Evolutionary conservation across 1,140 invertebrate genomes (phyloP), one percentile per base, ranked within the genome.

Genomic region (Trichomalopsis sarcophagae): DNA sequence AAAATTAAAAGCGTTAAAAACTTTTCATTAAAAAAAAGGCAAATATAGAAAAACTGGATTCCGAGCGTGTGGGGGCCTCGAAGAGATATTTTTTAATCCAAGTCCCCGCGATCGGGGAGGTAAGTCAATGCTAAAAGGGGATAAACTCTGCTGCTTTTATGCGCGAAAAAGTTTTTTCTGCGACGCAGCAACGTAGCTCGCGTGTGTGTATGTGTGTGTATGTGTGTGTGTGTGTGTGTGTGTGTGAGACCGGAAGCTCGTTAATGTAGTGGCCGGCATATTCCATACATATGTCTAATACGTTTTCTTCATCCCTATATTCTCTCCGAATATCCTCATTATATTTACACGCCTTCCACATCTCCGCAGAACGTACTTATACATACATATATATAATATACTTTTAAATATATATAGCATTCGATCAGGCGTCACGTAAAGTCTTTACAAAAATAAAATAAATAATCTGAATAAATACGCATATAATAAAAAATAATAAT

Each of bases 401-500:
- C 88, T 88, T 90, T 92, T 89, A 91, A 89, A 91, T 90, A 17
- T 55, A 91, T 90, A 90, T 88, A 92, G 89, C 88, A 87, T 89
- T 90, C 81, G 82, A 89, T 89, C 88, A 84, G 87, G 88, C 87
- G 90, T 87, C 87, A 82, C 90, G 89, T 91, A 91, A 91, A 91
- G 90, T 91, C 90, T 91, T 91, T 91, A 91, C 86, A 92, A 92
- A 91, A 90, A 90, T 92, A 93, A 92, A 93, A 93, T 93, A 93
- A 93, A 93, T 93, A 92, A 85, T 92, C 91, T 93, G 92, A 92
- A 92, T 93, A 92, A 92, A 93, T 92, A 92, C 87, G 82, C 86
- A 87, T 88, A 91, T 87, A 87, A 89, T 91, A 90, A 87, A 84
- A 79, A 84, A 81, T 75, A 47, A 68, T 77, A 71, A 69, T 77